Conservation (phyloP, 2,888 invertebrate genomes). For the Neoscelio sp. region DNA sequence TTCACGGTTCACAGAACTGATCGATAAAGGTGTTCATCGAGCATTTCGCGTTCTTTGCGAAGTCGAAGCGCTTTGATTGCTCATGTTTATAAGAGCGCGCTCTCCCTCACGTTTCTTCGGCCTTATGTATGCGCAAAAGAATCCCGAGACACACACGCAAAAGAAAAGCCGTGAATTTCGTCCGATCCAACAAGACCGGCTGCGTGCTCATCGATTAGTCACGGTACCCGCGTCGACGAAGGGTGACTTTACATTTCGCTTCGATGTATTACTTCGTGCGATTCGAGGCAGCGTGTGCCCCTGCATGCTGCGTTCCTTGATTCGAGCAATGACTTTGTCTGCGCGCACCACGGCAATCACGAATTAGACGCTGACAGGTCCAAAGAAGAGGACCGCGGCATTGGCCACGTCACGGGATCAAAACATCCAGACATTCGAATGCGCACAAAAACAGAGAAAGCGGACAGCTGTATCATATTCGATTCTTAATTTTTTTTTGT, state of each 20-base stretch:
- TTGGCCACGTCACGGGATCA: conserved; percentile 65
- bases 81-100: conserved; percentile 45
- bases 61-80: conserved; percentile 47
- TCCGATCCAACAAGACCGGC: conserved; percentile 76
- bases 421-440: conserved; percentile 61
- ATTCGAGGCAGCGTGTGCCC: conserved; percentile 65
- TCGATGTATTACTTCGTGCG: conserved; percentile 72
- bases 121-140: not conserved
- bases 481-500: conserved; percentile 17
- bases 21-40: conserved; percentile 46
- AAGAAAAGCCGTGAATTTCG: conserved; percentile 72
- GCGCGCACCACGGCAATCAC: conserved; percentile 68
- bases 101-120: conserved; percentile 3
- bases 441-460: conserved; percentile 51
- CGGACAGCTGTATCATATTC: conserved; percentile 52
- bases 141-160: conserved; percentile 19
- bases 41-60: conserved; percentile 46
- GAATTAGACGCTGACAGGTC: conserved; percentile 68
- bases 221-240: conserved; percentile 80
- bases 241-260: conserved; percentile 78
- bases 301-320: conserved; percentile 61
- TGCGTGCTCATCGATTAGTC: conserved; percentile 82
- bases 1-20: conserved; percentile 47
- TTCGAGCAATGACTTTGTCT: conserved; percentile 67
- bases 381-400: conserved; percentile 62